Percentiles rank a stretch among this genome's conserved stretches.
Evolutionary conservation across 2,888 invertebrate genomes (phyloP).

Genomic region (Drosophila helvetica): DNA sequence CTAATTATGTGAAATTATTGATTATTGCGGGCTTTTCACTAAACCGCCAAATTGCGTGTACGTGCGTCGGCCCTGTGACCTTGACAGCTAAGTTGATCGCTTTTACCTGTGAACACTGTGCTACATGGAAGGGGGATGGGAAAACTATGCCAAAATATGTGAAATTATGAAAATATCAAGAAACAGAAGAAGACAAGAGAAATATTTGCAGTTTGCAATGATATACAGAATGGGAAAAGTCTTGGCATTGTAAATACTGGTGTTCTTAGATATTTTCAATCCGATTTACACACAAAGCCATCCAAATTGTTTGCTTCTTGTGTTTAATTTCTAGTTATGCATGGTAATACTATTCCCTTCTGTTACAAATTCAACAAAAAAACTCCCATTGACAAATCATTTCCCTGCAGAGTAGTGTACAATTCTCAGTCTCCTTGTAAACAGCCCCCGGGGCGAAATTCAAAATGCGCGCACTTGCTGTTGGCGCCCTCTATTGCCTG

Average conservation of each 20-base stretch:
- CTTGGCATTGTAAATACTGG: neutral
- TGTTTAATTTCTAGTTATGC: neutral
- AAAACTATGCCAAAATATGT: neutral
- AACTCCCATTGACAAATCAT: too few species aligned
- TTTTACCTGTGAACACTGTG: conserved; percentile 13
- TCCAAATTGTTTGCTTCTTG: too few species aligned
- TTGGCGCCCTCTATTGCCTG: conserved; percentile 52
- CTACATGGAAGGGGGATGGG: neutral
- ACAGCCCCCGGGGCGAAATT: conserved; percentile 1
- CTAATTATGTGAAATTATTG: conserved; percentile 74
- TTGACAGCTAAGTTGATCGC: conserved; percentile 51
- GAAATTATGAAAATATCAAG: neutral
- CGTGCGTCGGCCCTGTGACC: conserved; percentile 74
- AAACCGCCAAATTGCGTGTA: conserved; percentile 78
- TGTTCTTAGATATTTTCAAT: neutral
- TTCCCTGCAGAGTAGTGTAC: neutral
- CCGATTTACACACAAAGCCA: too few species aligned
- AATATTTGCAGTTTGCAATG: neutral
- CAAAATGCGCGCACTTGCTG: conserved; percentile 29
- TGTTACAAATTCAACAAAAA: neutral
- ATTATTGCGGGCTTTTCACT: conserved; percentile 71
- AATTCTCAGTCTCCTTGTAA: neutral
- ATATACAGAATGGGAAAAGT: neutral
- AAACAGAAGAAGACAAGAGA: neutral
- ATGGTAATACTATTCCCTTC: neutral